Evolutionary conservation across 64 coral and sea anemone species (phyloP).

Genomic region (Orbicella faveolata): DNA sequence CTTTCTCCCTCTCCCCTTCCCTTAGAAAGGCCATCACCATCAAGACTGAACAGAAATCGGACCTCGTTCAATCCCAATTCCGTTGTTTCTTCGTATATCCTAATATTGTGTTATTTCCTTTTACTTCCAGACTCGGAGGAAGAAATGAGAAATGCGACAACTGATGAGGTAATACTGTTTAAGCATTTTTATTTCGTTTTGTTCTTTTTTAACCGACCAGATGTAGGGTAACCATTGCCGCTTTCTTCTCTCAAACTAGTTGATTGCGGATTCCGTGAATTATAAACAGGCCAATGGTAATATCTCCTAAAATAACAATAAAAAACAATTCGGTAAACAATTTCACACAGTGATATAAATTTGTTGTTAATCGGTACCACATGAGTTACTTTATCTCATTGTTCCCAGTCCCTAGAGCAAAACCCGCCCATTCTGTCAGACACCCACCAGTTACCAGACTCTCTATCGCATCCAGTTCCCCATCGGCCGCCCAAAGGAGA

Average conservation of each 20-base stretch:
- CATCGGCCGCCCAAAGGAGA: conserved; percentile 15
- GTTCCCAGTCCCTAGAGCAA: neutral
- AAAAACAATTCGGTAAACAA: too few relatives aligned
- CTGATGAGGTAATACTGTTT: neutral
- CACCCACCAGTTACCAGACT: neutral
- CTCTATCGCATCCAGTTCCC: conserved; percentile 30
- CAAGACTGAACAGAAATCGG: too few relatives aligned
- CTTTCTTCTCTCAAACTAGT: neutral
- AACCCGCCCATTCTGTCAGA: neutral
- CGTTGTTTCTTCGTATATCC: neutral
- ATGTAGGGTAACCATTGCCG: too few relatives aligned
- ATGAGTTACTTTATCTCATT: neutral
- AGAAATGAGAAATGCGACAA: neutral
- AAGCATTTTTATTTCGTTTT: too few relatives aligned
- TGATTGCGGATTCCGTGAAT: too few relatives aligned
- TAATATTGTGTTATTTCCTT: neutral
- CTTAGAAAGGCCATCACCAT: too few relatives aligned
- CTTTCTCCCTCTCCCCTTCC: too few relatives aligned
- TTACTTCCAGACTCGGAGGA: conserved; percentile 20
- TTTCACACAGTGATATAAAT: too few relatives aligned
- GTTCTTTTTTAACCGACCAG: neutral
- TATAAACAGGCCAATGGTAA: too few relatives aligned
- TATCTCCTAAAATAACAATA: too few relatives aligned
- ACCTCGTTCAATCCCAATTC: neutral
- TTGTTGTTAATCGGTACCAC: too few relatives aligned